These are phyloP conservation scores for Ammodramus savannarum DNA, from an alignment of 2,113 vertebrate species.

Conservation along the genomic window DNA sequence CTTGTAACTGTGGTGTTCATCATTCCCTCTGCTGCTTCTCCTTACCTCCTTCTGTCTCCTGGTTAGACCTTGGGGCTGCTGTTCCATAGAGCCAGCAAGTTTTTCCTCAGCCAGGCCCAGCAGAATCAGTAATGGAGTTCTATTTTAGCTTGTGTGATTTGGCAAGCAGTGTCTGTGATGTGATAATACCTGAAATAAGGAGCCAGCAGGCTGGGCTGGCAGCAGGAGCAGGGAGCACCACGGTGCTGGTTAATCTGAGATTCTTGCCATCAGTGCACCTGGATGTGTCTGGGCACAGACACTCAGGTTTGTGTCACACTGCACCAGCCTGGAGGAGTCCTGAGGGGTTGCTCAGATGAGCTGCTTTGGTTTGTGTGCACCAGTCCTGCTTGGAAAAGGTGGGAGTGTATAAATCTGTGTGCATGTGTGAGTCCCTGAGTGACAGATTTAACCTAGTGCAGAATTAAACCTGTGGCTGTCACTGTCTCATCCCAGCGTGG, in stretches of 20 bases:
- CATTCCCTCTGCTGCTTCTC: not conserved
- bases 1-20: not conserved
- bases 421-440: not conserved
- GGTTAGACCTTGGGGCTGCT: not conserved
- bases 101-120: not conserved
- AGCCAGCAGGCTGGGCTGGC: not conserved
- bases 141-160: not conserved
- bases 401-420: not conserved
- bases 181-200: not conserved
- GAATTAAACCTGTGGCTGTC: not conserved
- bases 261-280: not conserved
- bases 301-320: not conserved
- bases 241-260: not conserved
- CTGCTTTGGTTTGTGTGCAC: not conserved
- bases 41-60: not conserved
- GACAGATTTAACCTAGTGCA: not conserved
- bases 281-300: not conserved
- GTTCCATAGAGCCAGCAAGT: not conserved
- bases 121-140: not conserved
- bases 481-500: not conserved
- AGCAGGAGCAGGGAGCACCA: not conserved
- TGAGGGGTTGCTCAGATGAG: not conserved
- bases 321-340: not conserved
- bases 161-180: not conserved
- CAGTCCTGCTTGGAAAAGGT: not conserved